These are phyloP conservation scores for Channa argus DNA, from an alignment of 2,113 vertebrate species.

Conservation along the genomic window DNA sequence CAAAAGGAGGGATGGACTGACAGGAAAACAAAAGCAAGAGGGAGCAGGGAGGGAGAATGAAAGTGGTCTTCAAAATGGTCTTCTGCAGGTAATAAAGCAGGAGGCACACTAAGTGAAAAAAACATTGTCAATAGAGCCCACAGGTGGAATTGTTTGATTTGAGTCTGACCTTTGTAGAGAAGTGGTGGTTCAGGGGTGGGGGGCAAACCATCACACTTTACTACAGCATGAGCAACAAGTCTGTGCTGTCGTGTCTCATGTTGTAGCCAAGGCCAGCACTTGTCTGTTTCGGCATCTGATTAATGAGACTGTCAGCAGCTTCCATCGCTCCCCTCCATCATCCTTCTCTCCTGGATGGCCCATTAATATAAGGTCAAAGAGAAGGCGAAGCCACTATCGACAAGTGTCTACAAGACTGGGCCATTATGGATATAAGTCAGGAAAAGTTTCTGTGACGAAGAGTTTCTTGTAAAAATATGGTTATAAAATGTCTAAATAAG, in stretches of 20 bases:
- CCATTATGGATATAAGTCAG: slow-evolving; percentile 1
- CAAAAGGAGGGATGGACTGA: slow-evolving; percentile 23
- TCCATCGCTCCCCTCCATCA: slow-evolving; percentile 60
- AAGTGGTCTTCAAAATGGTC: slow-evolving; percentile 7
- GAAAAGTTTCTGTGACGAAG: neutral
- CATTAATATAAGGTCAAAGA: slow-evolving; percentile 55
- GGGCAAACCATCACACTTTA: neutral
- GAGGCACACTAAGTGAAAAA: slow-evolving; percentile 47
- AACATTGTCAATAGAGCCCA: slow-evolving; percentile 27
- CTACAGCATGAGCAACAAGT: slow-evolving; percentile 16
- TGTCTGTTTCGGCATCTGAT: slow-evolving; percentile 46
- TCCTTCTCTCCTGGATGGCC: slow-evolving; percentile 28
- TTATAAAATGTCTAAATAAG: neutral
- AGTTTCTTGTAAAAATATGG: neutral
- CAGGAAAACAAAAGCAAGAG: neutral
- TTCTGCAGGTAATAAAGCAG: slow-evolving; percentile 30
- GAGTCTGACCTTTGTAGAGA: slow-evolving; percentile 40
- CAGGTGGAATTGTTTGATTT: slow-evolving; percentile 10
- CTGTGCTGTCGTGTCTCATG: slow-evolving; percentile 23
- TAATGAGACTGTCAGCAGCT: slow-evolving; percentile 61
- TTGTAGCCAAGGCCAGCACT: slow-evolving; percentile 39
- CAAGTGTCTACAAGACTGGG: slow-evolving; percentile 9
- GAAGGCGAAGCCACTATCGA: slow-evolving; percentile 10
- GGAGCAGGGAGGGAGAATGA: slow-evolving; percentile 4
- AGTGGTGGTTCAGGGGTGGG: neutral